Percentiles rank a stretch among this genome's conserved stretches.
Evolutionary conservation across 2,888 invertebrate species (phyloP).

Genomic region (Sinotaia quadrata): DNA sequence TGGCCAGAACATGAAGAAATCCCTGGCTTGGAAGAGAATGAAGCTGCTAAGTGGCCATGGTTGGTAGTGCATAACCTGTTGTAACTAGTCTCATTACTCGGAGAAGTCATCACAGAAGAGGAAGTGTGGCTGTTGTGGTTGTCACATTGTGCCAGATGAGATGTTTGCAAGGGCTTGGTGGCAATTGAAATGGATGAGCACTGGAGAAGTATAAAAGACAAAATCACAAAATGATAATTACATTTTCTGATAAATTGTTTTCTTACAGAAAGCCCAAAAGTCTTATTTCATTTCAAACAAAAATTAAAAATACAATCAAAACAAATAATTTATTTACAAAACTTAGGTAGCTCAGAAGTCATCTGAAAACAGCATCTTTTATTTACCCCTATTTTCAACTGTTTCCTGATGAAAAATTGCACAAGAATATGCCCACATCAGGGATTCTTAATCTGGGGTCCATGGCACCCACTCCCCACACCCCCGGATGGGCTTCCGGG

Average conservation of each 20-base stretch:
- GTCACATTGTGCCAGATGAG: constrained; percentile 27
- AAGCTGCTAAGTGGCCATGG: too few relatives aligned
- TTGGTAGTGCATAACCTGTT: not conserved
- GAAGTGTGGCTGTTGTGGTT: constrained; percentile 25
- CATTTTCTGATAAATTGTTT: not conserved
- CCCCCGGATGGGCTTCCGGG: too few relatives aligned
- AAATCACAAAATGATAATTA: not conserved
- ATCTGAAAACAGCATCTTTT: too few relatives aligned
- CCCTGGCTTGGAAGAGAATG: too few relatives aligned
- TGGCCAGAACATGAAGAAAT: not conserved
- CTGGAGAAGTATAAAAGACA: not conserved
- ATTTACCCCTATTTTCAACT: too few relatives aligned
- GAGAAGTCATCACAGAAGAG: not conserved
- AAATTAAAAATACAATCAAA: not conserved
- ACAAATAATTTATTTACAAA: not conserved
- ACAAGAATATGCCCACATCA: too few relatives aligned
- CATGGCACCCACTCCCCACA: too few relatives aligned
- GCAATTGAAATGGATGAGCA: constrained; percentile 24
- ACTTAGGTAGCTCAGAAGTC: too few relatives aligned
- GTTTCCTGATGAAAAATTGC: too few relatives aligned
- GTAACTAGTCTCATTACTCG: not conserved
- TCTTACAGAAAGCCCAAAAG: not conserved
- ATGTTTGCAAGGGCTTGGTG: constrained; percentile 25
- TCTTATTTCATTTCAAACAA: not conserved
- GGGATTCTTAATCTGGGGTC: too few relatives aligned